phyloP scores from a whole-genome alignment of 2,797 vertebrate genomes.

The Megaceryle alcyon region DNA sequence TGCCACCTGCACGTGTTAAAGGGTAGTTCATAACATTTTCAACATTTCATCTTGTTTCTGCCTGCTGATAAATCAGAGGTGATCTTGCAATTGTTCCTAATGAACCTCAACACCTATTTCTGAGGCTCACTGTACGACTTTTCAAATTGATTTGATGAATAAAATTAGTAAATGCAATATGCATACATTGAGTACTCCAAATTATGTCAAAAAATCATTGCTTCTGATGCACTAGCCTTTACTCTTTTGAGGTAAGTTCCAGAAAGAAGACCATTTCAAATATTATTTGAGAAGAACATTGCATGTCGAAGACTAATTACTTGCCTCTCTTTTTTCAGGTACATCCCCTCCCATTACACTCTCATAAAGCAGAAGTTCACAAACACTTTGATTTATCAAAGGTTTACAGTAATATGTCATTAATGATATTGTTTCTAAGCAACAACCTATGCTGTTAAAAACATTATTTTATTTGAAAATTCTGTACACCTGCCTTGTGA shows the following conservation, averaged over 20 bases:
- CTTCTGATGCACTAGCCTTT: background rate
- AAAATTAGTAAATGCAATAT: background rate
- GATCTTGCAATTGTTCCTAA: background rate
- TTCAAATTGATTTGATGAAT: slow-evolving; percentile 8
- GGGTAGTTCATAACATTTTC: background rate
- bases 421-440: background rate
- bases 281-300: background rate
- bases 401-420: background rate
- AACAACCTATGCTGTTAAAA: background rate
- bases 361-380: background rate
- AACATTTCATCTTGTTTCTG: background rate
- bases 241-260: background rate
- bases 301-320: background rate
- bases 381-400: background rate
- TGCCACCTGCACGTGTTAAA: background rate
- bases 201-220: background rate
- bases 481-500: background rate
- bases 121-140: background rate
- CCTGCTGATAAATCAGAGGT: background rate
- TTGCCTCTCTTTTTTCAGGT: background rate
- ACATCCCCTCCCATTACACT: background rate
- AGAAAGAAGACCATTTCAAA: background rate
- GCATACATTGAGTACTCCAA: background rate
- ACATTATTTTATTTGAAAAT: background rate
- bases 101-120: background rate